Percentiles rank a stretch among this genome's conserved stretches.
phyloP scores from a whole-genome alignment of 2,797 vertebrate species.

The Brotula barbata region DNA sequence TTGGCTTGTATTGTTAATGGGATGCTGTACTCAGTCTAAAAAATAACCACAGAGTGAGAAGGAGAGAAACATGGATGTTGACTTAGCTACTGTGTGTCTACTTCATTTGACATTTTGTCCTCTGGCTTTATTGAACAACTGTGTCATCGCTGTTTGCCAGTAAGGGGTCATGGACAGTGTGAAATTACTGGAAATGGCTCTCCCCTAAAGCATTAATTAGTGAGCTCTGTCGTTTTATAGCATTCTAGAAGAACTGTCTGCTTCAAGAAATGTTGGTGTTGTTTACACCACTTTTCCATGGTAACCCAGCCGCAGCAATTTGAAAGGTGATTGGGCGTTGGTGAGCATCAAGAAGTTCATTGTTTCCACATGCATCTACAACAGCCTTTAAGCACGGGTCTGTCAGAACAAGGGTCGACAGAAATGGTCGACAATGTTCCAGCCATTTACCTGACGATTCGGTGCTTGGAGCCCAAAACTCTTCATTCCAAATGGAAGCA shows the following conservation, averaged over 20 bases:
- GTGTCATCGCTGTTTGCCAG: conserved; percentile 70
- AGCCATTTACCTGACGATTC: conserved; percentile 22
- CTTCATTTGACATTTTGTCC: conserved; percentile 67
- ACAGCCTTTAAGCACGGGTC: conserved; percentile 1
- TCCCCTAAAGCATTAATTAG: conserved; percentile 74
- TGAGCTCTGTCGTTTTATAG: conserved; percentile 66
- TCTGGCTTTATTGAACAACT: conserved; percentile 70
- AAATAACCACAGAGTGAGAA: conserved; percentile 18
- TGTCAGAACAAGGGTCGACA: conserved; percentile 39
- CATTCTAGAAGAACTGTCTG: conserved; percentile 62
- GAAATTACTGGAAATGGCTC: conserved; percentile 76
- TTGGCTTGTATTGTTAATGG: conserved; percentile 12
- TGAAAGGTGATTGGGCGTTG: conserved; percentile 55
- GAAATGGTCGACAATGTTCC: conserved; percentile 22
- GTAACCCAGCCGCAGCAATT: conserved; percentile 57
- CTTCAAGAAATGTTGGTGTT: conserved; percentile 51
- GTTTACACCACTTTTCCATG: conserved; percentile 64
- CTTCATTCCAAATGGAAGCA: conserved; percentile 36
- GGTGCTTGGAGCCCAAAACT: too few species aligned
- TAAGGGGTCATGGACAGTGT: conserved; percentile 71
- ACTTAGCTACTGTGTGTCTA: conserved; percentile 34
- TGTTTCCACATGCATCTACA: conserved; percentile 46
- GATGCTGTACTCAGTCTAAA: conserved; percentile 15
- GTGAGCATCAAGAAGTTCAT: conserved; percentile 37
- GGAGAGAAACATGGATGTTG: conserved; percentile 14